Conservation (phyloP, 2,888 invertebrate species). For the Cetonia aurata region DNA sequence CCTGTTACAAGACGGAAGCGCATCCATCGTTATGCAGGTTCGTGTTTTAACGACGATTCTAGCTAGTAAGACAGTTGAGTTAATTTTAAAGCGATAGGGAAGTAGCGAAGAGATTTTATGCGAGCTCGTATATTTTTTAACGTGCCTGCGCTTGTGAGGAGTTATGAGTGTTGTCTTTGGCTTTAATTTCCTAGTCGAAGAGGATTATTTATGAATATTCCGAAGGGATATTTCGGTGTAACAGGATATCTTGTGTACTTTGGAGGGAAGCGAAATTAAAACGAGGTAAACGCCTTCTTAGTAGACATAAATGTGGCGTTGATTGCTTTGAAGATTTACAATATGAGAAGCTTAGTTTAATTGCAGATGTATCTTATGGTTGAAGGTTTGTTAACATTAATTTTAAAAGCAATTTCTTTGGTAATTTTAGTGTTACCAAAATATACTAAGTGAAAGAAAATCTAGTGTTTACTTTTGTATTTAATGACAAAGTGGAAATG, state of each 20-base stretch:
- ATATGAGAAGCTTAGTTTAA: neutral
- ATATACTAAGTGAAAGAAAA: too few relatives aligned
- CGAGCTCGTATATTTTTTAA: conserved; percentile 37
- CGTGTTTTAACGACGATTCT: conserved; percentile 20
- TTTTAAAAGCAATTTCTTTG: too few relatives aligned
- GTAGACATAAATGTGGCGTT: conserved; percentile 14
- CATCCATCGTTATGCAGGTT: too few relatives aligned
- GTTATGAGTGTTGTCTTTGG: conserved; percentile 33
- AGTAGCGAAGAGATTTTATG: conserved; percentile 13
- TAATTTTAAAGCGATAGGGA: conserved; percentile 34
- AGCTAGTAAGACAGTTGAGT: conserved; percentile 12
- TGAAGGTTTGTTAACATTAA: too few relatives aligned
- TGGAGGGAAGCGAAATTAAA: conserved; percentile 16
- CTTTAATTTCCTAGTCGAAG: conserved; percentile 31
- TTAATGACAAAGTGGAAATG: too few relatives aligned
- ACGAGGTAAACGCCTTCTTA: neutral
- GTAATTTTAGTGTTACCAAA: too few relatives aligned
- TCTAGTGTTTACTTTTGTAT: too few relatives aligned
- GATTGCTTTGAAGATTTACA: conserved; percentile 1
- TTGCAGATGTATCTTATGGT: too few relatives aligned
- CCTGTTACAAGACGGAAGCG: conserved; percentile 11
- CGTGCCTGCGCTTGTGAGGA: conserved; percentile 9
- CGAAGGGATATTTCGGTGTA: conserved; percentile 15
- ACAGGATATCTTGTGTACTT: conserved; percentile 11
- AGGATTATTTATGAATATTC: conserved; percentile 38